Percentiles rank a stretch among this genome's conserved stretches.
phyloP scores from a whole-genome alignment of 2,888 invertebrate genomes.

The Sturmia bella region DNA sequence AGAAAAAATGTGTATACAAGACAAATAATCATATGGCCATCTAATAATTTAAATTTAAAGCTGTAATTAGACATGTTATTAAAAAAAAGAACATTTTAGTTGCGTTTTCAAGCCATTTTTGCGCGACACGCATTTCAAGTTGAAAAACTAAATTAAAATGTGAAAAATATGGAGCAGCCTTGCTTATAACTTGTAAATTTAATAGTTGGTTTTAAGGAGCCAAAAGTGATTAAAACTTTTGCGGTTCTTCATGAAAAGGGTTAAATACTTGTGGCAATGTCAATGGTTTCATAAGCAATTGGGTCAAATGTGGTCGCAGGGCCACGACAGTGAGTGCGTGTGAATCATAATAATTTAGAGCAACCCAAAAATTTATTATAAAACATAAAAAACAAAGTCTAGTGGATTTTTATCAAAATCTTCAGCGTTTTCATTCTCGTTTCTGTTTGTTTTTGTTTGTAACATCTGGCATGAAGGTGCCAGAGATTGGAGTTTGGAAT shows the following conservation, averaged over 20 bases:
- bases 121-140: conserved; percentile 29
- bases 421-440: too few species aligned
- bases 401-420: too few species aligned
- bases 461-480: too few species aligned
- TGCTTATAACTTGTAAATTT: not conserved
- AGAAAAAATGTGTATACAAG: conserved; percentile 21
- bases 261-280: conserved; percentile 23
- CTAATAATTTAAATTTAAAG: conserved; percentile 65
- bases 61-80: conserved; percentile 63
- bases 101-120: conserved; percentile 10
- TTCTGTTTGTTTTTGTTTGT: too few species aligned
- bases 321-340: too few species aligned
- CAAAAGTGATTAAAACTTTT: not conserved
- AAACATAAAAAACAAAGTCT: too few species aligned
- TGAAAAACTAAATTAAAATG: conserved; percentile 16
- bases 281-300: conserved; percentile 16
- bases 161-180: conserved; percentile 1
- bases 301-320: conserved; percentile 1
- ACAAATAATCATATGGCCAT: conserved; percentile 64
- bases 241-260: not conserved
- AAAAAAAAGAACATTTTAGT: conserved; percentile 35
- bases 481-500: too few species aligned
- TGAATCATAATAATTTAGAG: too few species aligned
- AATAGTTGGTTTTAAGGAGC: not conserved
- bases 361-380: too few species aligned